Evolutionary conservation across 1,140 invertebrate genomes (phyloP), one percentile per base, ranked within the genome.

Genomic region (Cotesia typhae): DNA sequence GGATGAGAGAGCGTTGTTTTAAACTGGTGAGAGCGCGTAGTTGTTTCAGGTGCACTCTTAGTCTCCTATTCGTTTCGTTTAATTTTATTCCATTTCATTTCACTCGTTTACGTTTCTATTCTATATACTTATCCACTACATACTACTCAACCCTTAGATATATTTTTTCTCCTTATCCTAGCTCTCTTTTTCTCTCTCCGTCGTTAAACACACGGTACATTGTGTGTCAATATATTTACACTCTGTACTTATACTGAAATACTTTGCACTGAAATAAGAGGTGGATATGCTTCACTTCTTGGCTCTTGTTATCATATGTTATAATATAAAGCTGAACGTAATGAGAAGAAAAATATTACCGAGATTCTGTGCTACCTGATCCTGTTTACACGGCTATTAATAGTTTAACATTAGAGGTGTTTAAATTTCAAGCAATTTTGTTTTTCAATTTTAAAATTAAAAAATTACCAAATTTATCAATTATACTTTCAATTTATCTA

Each of bases 351-450:
- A 20, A 20, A 59, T 59, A 20, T 59, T 5, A 59, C 57, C 2
- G 9, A 17, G 47, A n/a, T 59, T 47, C 60, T 55, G 67, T 1
- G 35, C 7, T 59, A 17, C 17, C 52, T 60, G 53, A 69, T 69
- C 61, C 38, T 69, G 67, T 69, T 69, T 69, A 69, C 67, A 59
- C 55, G 67, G 5, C 14, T 55, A 69, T 36, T 14, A 60, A 69
- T 69, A 55, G 59, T 57, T 69, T 28, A 1, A 28, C 28, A 28
- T 28, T 28, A 28, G 3, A 28, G 2, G 28, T 28, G 28, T 28
- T 28, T 28, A 28, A 28, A 28, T 28, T 28, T 28, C 28, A 28
- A 28, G 28, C 1, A 28, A 28, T 28, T 28, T 28, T 28, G 2
- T 28, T 28, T 28, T 28, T 28, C 1, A 28, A 28, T 28, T 28